Evolutionary conservation across 2,113 vertebrate species (phyloP).

Genomic region (Mus musculus): DNA sequence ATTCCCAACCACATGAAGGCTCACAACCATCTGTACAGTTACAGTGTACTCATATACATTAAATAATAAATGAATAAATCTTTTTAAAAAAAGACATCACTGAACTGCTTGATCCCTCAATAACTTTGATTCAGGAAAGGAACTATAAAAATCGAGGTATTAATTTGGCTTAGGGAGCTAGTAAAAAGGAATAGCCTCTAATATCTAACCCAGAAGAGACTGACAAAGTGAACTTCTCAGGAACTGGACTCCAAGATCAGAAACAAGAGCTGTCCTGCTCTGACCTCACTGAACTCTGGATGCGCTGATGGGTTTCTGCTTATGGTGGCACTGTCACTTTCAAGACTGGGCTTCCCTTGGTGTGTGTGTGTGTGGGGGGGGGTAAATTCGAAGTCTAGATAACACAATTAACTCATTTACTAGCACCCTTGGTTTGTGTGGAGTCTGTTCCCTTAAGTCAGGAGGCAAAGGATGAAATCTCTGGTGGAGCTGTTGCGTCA

Average conservation of each 20-base stretch:
- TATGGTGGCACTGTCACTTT: neutral
- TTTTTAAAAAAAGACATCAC: neutral
- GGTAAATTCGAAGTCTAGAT: neutral
- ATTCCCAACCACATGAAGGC: too few species aligned
- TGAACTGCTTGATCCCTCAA: neutral
- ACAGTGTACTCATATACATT: too few species aligned
- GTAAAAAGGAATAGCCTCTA: neutral
- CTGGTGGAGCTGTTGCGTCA: neutral
- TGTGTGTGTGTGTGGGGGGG: too few species aligned
- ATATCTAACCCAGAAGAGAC: neutral
- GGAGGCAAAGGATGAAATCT: neutral
- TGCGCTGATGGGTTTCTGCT: neutral
- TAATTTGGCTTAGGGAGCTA: neutral
- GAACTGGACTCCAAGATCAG: neutral
- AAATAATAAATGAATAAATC: too few species aligned
- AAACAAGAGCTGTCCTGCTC: neutral
- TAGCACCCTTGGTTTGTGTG: neutral
- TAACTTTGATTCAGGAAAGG: slow-evolving; percentile 6
- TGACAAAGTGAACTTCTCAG: neutral
- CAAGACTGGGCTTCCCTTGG: neutral
- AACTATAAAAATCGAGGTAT: neutral
- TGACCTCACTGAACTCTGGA: neutral
- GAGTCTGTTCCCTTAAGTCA: neutral
- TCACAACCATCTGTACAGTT: too few species aligned
- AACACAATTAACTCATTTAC: slow-evolving; percentile 30